Evolutionary conservation across 2,113 vertebrate species (phyloP), one percentile per base, ranked within the genome.

Genomic region (Platycercus adscitus): DNA sequence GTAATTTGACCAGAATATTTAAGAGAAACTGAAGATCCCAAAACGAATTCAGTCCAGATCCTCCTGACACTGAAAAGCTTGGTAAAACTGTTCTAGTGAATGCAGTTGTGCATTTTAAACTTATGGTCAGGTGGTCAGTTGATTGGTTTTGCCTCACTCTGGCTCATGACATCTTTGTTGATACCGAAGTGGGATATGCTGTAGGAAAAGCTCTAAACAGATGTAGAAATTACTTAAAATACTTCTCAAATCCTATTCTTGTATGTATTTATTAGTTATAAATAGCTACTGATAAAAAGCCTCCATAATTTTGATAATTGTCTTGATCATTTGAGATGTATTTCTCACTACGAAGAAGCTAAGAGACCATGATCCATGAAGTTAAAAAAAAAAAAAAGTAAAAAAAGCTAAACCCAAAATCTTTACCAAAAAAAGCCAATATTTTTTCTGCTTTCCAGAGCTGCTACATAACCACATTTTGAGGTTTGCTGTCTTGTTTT

Each of bases 21-120:
- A 88, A 72, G 11, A 88, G 76, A 89, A 93, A 82, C 7, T 55
- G 39, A 82, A 83, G 17, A 93, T 80, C 18, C 20, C 41, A 13
- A 82, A 91, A 91, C 23, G 37, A 93, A 91, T 64, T 81, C 56
- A 66, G 33, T 53, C 37, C 58, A 73, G 21, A 69, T 88, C 28
- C 53, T 94, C 28, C 15, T 53, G 76, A 83, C 64, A 73, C 37
- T 58, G 20, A 31, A 70, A 90, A 77, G 24, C 31, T 58, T 69
- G 90, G 61, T 80, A 88, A 90, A 91, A 5, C 5, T 79, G 7
- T 80, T 76, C 28, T 84, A 81, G 25, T 39, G 31, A 91, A 81
- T 60, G 17, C 10, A 76, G 75, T 96, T 89, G 56, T 86, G 31
- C 49, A 61, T 86, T 95, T 82, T 44, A 85, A 89, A 63, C 68